Evolutionary conservation across 1,140 invertebrate species (phyloP).

Genomic region (Caenorhabditis briggsae): DNA sequence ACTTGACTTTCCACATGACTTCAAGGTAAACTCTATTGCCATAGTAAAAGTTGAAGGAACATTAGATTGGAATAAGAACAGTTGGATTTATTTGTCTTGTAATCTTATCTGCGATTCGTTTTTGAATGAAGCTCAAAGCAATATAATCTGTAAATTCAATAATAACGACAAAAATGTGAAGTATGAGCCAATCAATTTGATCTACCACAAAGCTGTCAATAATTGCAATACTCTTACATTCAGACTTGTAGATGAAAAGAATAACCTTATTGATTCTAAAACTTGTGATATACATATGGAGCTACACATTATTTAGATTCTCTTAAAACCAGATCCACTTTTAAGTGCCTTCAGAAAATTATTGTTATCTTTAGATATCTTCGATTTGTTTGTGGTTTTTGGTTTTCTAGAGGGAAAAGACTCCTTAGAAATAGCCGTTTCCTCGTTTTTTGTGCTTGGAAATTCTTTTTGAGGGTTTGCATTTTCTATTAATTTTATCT

Average conservation of each 20-base stretch:
- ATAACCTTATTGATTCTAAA: no score
- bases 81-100: conserved; percentile 61
- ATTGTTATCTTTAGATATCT: conserved; percentile 65
- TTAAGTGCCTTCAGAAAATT: conserved; percentile 63
- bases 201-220: conserved; percentile 64
- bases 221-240: conserved; percentile 61
- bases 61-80: conserved; percentile 56
- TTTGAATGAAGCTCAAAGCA: conserved; percentile 56
- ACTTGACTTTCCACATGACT: conserved; percentile 3
- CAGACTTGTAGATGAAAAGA: no score
- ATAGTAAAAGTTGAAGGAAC: conserved; percentile 62
- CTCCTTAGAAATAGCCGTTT: no score
- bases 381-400: background rate
- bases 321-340: conserved; percentile 63
- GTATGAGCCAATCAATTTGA: conserved; percentile 61
- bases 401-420: background rate
- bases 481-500: conserved; percentile 63
- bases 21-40: conserved; percentile 43
- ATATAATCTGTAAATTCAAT: conserved; percentile 57
- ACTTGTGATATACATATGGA: no score
- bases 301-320: no score
- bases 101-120: conserved; percentile 62
- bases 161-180: conserved; percentile 47
- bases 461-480: no score
- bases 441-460: no score